Evolutionary conservation across 2,797 vertebrate species (phyloP), one percentile per base, ranked within the genome.

Genomic region (Girardinus metallicus): DNA sequence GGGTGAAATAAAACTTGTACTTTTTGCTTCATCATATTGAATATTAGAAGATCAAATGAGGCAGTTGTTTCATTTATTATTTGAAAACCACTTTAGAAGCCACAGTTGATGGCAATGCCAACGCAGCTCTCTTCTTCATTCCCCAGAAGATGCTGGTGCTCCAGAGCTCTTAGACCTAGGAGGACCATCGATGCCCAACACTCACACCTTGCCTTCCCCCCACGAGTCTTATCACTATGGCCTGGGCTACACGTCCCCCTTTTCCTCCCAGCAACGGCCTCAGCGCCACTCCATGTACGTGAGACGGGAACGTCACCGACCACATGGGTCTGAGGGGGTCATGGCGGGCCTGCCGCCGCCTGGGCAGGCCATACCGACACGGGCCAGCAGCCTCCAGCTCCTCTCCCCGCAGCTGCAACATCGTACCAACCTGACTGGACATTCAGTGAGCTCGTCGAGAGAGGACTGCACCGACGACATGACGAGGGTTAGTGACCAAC

Each of bases 251-350:
- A 99, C 98, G 87, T 99, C 98, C 85, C 98, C 98, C 83, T 99
- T 99, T 93, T 99, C 98, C 85, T 99, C 98, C 51, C 98, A 99
- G 93, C 98, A 99, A 91, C 96, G 98, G 71, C 98, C 98, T 87
- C 98, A 99, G 86, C 97, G 98, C 82, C 98, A 99, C 94, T 99
- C 98, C 80, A 99, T 99, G 98, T 99, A 99, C 76, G 98, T 99
- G 93, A 97, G 97, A 90, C 96, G 98, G 89, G 98, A 99, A 94
- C 98, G 98, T 90, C 98, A 98, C 87, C 96, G 98, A 87, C 96
- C 97, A 73, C 98, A 99, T 77, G 97, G 76, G 0, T 83, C 49
- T 0, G 93, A 93, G 64, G 6, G 64, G 0, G 85, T 76, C 7
- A 89, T 93, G 80, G 94, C 94, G 74, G 97, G 93, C 43, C 94